Percentiles rank a stretch among this genome's conserved stretches.
Evolutionary conservation across 1,140 invertebrate species (phyloP).

Genomic region (Dinoponera quadriceps): DNA sequence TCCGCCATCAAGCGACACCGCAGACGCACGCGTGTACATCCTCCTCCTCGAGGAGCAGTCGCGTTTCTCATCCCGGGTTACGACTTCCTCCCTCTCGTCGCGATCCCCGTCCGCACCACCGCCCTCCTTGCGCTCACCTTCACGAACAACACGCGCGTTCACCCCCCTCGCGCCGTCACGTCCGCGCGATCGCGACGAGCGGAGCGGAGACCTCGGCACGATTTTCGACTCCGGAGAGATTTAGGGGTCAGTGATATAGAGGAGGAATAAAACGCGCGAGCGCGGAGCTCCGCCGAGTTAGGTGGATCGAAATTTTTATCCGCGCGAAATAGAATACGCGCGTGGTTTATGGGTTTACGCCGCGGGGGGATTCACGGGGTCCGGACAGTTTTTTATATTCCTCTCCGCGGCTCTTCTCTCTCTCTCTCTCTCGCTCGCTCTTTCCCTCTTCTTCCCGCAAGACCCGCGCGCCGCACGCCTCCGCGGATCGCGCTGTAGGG

Average conservation of each 20-base stretch:
- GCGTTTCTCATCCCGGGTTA: conserved; percentile 55
- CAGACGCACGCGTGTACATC: conserved; percentile 21
- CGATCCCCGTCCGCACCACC: not conserved
- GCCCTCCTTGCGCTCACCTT: conserved; percentile 19
- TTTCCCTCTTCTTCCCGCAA: conserved; percentile 52
- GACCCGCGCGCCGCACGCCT: conserved; percentile 14
- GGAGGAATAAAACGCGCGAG: conserved; percentile 1
- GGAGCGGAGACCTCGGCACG: not conserved
- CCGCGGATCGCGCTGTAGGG: conserved; percentile 57
- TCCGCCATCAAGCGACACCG: conserved; percentile 37
- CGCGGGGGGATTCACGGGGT: conserved; percentile 67
- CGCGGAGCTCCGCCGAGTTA: not conserved
- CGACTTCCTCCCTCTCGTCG: conserved; percentile 52
- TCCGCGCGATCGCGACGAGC: not conserved
- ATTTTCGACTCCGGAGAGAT: conserved; percentile 24
- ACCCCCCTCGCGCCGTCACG: not conserved
- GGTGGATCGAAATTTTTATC: conserved; percentile 70
- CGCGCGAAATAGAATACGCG: conserved; percentile 72
- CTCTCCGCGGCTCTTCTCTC: conserved; percentile 40
- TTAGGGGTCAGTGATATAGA: conserved; percentile 41
- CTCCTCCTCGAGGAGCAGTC: conserved; percentile 46
- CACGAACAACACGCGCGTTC: conserved; percentile 2
- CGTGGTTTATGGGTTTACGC: conserved; percentile 69
- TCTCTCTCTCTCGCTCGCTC: conserved; percentile 30
- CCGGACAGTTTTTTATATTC: conserved; percentile 66